Base-by-base conservation (phyloP, 2,113 vertebrate genomes). In the Gadus chalcogrammus region DNA sequence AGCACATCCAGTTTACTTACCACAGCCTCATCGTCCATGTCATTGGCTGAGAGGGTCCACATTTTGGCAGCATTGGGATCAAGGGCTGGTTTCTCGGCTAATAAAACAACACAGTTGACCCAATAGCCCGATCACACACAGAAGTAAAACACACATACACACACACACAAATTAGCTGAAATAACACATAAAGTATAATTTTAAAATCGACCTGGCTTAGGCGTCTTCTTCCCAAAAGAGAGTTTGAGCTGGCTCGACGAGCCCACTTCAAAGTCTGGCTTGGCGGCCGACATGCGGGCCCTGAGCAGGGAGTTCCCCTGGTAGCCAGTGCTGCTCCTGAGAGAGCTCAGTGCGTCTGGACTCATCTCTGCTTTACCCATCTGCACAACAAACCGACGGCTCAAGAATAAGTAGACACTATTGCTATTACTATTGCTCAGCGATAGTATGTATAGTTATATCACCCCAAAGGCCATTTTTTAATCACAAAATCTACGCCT, bases 181-280 rank as follows among this genome's bases (percentile, higher is more conserved):
- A 35, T 35, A 35, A 35, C 6, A 1, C 6, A 7, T 2, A 35
- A 35, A 35, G 31, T 35, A 35, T 5, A 4, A 35, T 4, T 35
- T 35, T 5, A 35, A 48, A 48, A 9, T 91, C 75, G 6, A 91
- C 91, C 91, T 76, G 90, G 82, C 67, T 82, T 72, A 15, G 84
- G 5, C 0, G 86, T 22, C 67, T 93, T 95, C 79, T 93, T 97
- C 64, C 85, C 87, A 62, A 92, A 90, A 0, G 92, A 92, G 73
- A 98, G 91, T 68, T 90, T 95, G 35, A 99, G 91, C 72, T 94
- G 95, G 64, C 88, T 93, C 4, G 95, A 96, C 11, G 97, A 95
- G 13, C 97, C 97, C 68, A 99, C 92, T 91, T 99, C 97, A 0
- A 93, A 99, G 84, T 92, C 84, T 0, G 97, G 97, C 74, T 99